These are phyloP conservation scores for Drosophila nr. medialis DNA, from an alignment of 2,888 invertebrate genomes.

Conservation along the genomic window DNA sequence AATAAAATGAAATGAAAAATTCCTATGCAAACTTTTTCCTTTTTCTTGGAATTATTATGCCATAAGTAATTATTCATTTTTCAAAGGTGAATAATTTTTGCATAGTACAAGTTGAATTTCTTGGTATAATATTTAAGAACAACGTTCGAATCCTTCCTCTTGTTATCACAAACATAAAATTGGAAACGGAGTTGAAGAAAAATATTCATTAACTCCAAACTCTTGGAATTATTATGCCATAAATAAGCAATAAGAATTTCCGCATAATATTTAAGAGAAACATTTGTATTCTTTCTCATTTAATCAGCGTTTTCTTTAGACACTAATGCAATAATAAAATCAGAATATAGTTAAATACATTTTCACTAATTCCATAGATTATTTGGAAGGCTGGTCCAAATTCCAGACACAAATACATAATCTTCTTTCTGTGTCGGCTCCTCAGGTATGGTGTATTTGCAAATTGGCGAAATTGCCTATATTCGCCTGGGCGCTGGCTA, in stretches of 20 bases:
- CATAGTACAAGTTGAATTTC: neutral
- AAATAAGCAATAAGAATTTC: neutral
- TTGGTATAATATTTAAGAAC: neutral
- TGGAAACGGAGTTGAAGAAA: neutral
- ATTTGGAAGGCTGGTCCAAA: neutral
- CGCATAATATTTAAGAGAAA: neutral
- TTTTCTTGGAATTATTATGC: neutral
- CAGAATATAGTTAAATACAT: neutral
- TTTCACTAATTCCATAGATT: neutral
- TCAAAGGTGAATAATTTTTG: no score
- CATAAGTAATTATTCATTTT: neutral
- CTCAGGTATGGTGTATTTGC: conserved; percentile 25
- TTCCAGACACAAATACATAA: conserved; percentile 2
- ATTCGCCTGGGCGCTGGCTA: conserved; percentile 44
- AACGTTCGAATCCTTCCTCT: neutral
- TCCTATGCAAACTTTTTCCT: neutral
- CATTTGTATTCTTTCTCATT: neutral
- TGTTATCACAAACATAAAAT: neutral
- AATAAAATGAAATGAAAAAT: neutral
- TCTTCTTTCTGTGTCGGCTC: neutral
- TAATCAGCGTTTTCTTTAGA: neutral
- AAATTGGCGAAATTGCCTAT: conserved; percentile 34
- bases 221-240: neutral
- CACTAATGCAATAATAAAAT: neutral
- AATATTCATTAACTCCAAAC: neutral